Evolutionary conservation across 1,140 invertebrate genomes (phyloP).

Genomic region (Microplitis mediator): DNA sequence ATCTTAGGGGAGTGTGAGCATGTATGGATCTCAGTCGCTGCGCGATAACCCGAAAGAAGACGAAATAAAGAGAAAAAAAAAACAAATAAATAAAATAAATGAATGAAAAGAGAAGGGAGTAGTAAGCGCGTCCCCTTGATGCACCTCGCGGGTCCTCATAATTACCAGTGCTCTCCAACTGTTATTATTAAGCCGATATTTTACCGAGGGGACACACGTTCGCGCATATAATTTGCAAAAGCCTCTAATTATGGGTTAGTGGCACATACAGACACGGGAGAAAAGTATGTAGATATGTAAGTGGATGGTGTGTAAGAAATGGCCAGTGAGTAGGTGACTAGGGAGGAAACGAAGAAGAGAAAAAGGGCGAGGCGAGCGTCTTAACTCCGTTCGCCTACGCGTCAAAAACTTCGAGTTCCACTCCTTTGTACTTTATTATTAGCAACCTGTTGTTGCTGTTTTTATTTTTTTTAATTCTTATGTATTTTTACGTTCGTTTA

Average conservation of each 20-base stretch:
- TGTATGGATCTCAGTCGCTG: too few relatives aligned
- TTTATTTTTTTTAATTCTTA: slow-evolving; percentile 21
- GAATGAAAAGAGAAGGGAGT: slow-evolving; percentile 36
- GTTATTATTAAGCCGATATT: slow-evolving; percentile 64
- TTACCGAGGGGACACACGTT: slow-evolving; percentile 61
- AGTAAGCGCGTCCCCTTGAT: slow-evolving; percentile 27
- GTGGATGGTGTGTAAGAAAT: slow-evolving; percentile 26
- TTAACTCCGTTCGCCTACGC: slow-evolving; percentile 58
- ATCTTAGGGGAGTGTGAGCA: too few relatives aligned
- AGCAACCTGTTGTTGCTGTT: slow-evolving; percentile 12
- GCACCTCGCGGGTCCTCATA: slow-evolving; percentile 56
- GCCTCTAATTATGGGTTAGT: slow-evolving; percentile 62
- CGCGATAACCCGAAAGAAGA: slow-evolving; percentile 14
- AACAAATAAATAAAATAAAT: slow-evolving; percentile 11
- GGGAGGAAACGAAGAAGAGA: slow-evolving; percentile 31
- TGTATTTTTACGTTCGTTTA: not conserved
- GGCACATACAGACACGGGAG: slow-evolving; percentile 35
- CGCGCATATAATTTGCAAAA: slow-evolving; percentile 62
- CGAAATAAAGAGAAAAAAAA: not conserved
- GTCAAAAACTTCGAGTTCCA: slow-evolving; percentile 44
- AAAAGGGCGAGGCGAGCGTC: slow-evolving; percentile 54
- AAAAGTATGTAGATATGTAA: slow-evolving; percentile 34
- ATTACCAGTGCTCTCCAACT: slow-evolving; percentile 60
- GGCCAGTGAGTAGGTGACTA: slow-evolving; percentile 37
- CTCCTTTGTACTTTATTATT: slow-evolving; percentile 37